A percentile compares a stretch with the other conserved stretches of the same genome.
Evolutionary conservation across 2,113 vertebrate genomes (phyloP).

Genomic region (Jacana jacana): DNA sequence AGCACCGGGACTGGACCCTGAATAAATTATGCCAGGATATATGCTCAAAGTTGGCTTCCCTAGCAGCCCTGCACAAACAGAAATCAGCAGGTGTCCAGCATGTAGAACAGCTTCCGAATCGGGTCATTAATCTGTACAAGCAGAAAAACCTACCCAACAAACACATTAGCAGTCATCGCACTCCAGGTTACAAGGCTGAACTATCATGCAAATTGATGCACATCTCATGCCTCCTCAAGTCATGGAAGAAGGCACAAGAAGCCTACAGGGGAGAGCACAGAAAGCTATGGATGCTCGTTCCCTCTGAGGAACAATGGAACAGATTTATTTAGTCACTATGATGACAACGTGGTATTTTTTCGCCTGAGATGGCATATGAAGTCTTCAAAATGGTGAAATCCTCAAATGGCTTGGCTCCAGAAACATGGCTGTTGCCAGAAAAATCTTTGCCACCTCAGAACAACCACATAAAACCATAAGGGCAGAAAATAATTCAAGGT

Average conservation of each 20-base stretch:
- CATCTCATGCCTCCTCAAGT: not conserved
- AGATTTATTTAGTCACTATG: not conserved
- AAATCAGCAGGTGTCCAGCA: slow-evolving; percentile 18
- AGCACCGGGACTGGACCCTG: not conserved
- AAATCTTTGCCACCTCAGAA: not conserved
- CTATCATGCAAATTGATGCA: slow-evolving; percentile 18
- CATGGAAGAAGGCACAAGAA: not conserved
- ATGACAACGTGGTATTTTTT: not conserved
- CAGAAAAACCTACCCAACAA: slow-evolving; percentile 48
- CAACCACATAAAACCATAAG: not conserved
- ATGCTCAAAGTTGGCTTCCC: slow-evolving; percentile 1
- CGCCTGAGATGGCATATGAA: not conserved
- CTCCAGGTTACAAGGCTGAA: slow-evolving; percentile 32
- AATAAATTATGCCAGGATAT: slow-evolving; percentile 3
- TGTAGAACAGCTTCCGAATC: not conserved
- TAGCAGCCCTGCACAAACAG: slow-evolving; percentile 14
- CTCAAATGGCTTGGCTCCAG: not conserved
- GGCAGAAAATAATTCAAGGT: not conserved
- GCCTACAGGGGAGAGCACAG: not conserved
- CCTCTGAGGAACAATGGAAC: not conserved
- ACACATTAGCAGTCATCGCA: slow-evolving; percentile 26
- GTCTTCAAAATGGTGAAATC: not conserved
- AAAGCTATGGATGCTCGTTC: fast-evolving
- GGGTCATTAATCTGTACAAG: slow-evolving; percentile 58
- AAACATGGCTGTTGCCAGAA: not conserved